phyloP scores from a whole-genome alignment of 2,113 vertebrate species.

The Myotis yumanensis region DNA sequence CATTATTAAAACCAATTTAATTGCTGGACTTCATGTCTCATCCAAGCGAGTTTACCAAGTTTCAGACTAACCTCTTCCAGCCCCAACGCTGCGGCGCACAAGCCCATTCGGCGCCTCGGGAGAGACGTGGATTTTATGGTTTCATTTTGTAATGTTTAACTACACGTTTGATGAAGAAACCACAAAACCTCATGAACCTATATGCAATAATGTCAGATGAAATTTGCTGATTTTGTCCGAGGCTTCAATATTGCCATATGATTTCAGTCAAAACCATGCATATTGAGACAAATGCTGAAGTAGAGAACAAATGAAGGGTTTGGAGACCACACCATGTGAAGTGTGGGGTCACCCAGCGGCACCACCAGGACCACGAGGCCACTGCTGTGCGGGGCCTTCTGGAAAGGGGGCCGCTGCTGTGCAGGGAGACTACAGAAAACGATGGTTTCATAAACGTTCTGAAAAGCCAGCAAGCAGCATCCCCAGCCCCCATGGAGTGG shows the following conservation, averaged over 20 bases:
- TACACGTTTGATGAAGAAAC: slow-evolving; percentile 70
- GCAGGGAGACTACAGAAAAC: background rate
- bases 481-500: background rate
- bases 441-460: background rate
- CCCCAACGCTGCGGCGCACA: background rate
- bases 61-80: background rate
- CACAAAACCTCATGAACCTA: slow-evolving; percentile 64
- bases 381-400: background rate
- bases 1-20: slow-evolving; percentile 38
- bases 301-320: background rate
- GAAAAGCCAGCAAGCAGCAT: background rate
- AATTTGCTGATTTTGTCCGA: slow-evolving; percentile 22
- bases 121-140: slow-evolving; percentile 65
- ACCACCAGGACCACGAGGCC: background rate
- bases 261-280: slow-evolving; percentile 13
- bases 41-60: background rate
- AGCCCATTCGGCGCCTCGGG: slow-evolving; percentile 51
- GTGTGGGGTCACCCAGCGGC: fast-evolving
- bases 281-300: background rate
- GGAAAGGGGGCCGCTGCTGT: background rate
- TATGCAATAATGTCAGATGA: slow-evolving; percentile 29
- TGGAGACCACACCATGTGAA: background rate
- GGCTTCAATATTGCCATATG: background rate
- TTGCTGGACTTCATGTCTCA: background rate
- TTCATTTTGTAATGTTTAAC: slow-evolving; percentile 73